Base-by-base conservation (phyloP, 2,113 vertebrate genomes). In the Pollachius pollachius region DNA sequence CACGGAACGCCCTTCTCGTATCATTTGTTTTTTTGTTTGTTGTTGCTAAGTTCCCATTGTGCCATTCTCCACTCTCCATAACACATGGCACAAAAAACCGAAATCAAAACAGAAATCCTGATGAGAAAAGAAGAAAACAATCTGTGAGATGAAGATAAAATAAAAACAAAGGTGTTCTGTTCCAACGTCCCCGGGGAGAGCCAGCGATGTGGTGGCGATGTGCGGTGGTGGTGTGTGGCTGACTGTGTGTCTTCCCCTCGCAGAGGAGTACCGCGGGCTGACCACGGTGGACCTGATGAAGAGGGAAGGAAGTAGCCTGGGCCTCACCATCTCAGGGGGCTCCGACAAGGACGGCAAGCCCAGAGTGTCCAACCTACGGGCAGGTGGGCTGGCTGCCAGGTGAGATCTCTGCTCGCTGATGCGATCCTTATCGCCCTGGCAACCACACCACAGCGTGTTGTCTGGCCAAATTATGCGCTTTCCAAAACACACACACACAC, bases 311-410 rank as follows among this genome's bases (percentile, higher is more conserved):
- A 96, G 94, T 90, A 97, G 94, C 4, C 93, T 99, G 0, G 97
- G 97, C 59, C 94, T 99, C 83, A 99, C 97, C 67, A 95, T 99
- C 85, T 98, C 97, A 0, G 97, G 97, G 52, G 97, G 97, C 30
- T 98, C 96, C 0, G 97, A 99, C 89, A 99, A 98, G 87, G 97
- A 98, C 1, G 95, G 96, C 79, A 98, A 94, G 79, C 97, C 97
- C 60, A 90, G 95, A 81, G 96, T 99, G 80, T 98, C 96, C 76
- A 98, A 96, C 87, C 91, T 99, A 70, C 93, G 96, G 73, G 93
- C 96, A 0, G 97, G 97, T 78, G 97, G 97, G 58, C 91, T 99
- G 17, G 97, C 97, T 21, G 94, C 96, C 90, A 97, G 97, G 97
- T 99, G 81, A 96, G 88, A 86, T 80, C 73, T 79, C 25, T 70